Conservation (phyloP, 1,140 invertebrate species). For the Episyrphus balteatus region DNA sequence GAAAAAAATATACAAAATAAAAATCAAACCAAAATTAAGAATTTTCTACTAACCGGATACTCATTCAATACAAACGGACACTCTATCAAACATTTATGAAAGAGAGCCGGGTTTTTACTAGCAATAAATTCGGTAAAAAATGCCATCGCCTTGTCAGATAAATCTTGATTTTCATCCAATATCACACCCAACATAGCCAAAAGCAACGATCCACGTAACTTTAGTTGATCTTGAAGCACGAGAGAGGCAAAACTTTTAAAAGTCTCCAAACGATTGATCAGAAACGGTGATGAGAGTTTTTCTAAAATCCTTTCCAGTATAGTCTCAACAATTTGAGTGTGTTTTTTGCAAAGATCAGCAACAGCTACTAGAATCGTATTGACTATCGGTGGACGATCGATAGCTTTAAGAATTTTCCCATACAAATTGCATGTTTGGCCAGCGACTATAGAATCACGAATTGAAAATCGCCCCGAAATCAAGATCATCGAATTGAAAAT, state of each 20-base stretch:
- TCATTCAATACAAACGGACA: slow-evolving; percentile 32
- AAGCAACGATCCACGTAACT: slow-evolving; percentile 25
- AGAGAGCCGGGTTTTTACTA: slow-evolving; percentile 22
- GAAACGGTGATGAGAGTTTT: slow-evolving; percentile 22
- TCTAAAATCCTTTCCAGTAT: slow-evolving; percentile 23
- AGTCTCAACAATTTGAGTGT: slow-evolving; percentile 23
- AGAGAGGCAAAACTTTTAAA: slow-evolving; percentile 31
- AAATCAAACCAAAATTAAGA: not conserved
- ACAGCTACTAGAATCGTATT: slow-evolving; percentile 28
- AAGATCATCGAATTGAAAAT: slow-evolving; percentile 33
- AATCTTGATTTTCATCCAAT: slow-evolving; percentile 22
- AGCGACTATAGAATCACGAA: slow-evolving; percentile 19
- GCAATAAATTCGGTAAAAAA: slow-evolving; percentile 26
- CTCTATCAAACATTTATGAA: slow-evolving; percentile 28
- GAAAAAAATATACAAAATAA: not conserved
- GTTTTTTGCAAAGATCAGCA: slow-evolving; percentile 30
- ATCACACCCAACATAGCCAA: slow-evolving; percentile 19
- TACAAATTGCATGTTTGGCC: slow-evolving; percentile 15
- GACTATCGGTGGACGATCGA: slow-evolving; percentile 29
- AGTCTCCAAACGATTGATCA: slow-evolving; percentile 25
- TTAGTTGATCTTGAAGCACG: slow-evolving; percentile 29
- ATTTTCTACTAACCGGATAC: slow-evolving; percentile 7
- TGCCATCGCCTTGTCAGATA: slow-evolving; percentile 21
- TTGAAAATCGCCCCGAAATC: slow-evolving; percentile 19
- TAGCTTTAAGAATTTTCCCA: slow-evolving; percentile 16